Base-by-base conservation (phyloP, 2,113 vertebrate genomes). In the Corythornis vintsioides region DNA sequence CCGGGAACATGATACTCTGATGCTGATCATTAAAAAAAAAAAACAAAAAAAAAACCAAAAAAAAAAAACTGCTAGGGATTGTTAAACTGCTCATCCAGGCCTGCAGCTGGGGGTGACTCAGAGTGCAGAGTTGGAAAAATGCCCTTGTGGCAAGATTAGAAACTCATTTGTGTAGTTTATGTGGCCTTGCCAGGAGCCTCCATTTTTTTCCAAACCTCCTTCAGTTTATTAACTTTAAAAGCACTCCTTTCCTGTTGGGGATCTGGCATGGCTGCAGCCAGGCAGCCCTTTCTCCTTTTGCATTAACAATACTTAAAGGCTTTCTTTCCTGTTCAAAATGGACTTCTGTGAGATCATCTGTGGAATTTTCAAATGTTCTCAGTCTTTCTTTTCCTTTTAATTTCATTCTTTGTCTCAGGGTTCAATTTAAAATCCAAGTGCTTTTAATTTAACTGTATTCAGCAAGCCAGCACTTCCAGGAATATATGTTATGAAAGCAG, bases 181-280 rank as follows among this genome's bases (percentile, higher is more conserved):
- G 72, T 94, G 95, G 96, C 97, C 97, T 98, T 98, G 98, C 98
- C 97, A 94, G 97, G 92, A 98, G 97, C 95, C 86, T 96, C 93
- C 28, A 10, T 96, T 97, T 97, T 98, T 98, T 98, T 97, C 96
- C 96, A 95, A 98, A 75, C 88, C 97, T 97, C 95, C 96, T 97
- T 98, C 97, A 94, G 96, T 98, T 98, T 97, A 98, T 98, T 97
- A 98, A 97, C 97, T 98, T 97, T 96, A 98, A 98, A 98, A 98
- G 95, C 95, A 94, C 81, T 94, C 86, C 93, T 97, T 97, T 96
- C 95, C 96, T 96, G 94, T 96, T 93, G 96, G 93, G 93, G 95
- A 94, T 95, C 97, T 97, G 94, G 88, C 82, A 86, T 84, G 88
- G 74, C 87, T 90, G 70, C 77, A 94, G 72, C 84, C 82, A 73